These are phyloP conservation scores for Aramus guarauna DNA, from an alignment of 2,113 vertebrate genomes.

Conservation along the genomic window DNA sequence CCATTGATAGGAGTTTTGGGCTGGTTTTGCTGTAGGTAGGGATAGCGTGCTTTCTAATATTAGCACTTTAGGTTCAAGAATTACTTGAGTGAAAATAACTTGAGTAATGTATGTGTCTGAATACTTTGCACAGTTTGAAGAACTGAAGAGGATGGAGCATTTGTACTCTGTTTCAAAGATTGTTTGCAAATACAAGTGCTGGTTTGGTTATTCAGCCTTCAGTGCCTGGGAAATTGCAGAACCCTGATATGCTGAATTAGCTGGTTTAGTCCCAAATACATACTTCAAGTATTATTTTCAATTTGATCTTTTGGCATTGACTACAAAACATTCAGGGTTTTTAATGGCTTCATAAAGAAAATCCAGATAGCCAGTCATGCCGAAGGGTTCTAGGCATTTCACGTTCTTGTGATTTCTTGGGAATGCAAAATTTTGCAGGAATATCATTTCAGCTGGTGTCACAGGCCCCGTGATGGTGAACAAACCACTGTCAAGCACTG, in stretches of 20 bases:
- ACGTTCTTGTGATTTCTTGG: not conserved
- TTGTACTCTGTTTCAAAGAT: not conserved
- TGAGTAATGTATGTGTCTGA: not conserved
- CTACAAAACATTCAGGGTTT: not conserved
- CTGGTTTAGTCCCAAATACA: not conserved
- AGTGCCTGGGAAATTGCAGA: not conserved
- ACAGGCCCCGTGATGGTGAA: not conserved
- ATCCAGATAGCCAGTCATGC: too few relatives aligned
- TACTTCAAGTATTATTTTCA: not conserved
- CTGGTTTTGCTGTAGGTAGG: not conserved
- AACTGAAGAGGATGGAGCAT: not conserved
- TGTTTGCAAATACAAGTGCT: not conserved
- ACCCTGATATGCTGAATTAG: accelerated
- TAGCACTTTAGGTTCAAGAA: not conserved
- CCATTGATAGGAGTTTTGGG: accelerated
- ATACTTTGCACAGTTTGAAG: not conserved
- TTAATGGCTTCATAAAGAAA: not conserved
- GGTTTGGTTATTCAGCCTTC: not conserved
- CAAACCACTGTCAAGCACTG: not conserved
- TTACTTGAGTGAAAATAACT: not conserved
- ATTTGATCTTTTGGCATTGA: not conserved
- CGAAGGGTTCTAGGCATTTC: accelerated
- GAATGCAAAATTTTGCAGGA: not conserved
- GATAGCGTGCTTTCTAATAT: not conserved
- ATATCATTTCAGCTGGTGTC: not conserved